Evolutionary conservation across 2,113 vertebrate genomes (phyloP), one percentile per base, ranked within the genome.

Genomic region (Narcine bancroftii): DNA sequence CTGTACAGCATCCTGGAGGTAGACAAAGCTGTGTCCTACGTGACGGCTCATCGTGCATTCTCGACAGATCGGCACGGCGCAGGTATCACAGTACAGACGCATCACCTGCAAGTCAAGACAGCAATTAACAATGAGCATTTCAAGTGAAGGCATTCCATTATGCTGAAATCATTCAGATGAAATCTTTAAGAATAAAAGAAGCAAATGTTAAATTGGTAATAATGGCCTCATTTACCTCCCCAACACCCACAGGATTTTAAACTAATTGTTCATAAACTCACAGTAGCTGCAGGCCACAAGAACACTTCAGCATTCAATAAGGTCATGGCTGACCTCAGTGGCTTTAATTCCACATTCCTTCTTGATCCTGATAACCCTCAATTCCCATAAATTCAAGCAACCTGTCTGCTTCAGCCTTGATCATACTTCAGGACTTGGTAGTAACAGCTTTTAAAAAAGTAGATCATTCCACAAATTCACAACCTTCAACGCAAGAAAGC

Each of bases 1-100:
- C 94, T 99, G 99, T 24, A 99, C 96, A 15, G 97, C 98, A 0
- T 99, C 98, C 95, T 99, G 98, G 94, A 99, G 97, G 96, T 99
- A 99, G 94, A 97, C 96, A 87, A 98, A 98, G 93, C 97, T 98
- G 96, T 99, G 99, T 93, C 98, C 98, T 24, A 97, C 96, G 0
- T 99, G 99, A 60, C 98, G 96, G 71, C 98, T 97, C 94, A 97
- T 94, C 1, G 97, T 99, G 94, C 99, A 99, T 95, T 99, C 99
- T 13, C 98, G 97, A 93, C 99, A 99, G 95, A 99, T 98, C 92
- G 98, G 98, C 93, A 99, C 96, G 2, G 97, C 97, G 94, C 98
- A 99, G 29, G 97, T 97, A 95, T 99, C 98, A 92, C 99, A 99
- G 95, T 98, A 99, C 93, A 99, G 97, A 93, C 99, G 97, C 93